Conservation (phyloP, 1,140 invertebrate species). For the Aphis craccivora region DNA sequence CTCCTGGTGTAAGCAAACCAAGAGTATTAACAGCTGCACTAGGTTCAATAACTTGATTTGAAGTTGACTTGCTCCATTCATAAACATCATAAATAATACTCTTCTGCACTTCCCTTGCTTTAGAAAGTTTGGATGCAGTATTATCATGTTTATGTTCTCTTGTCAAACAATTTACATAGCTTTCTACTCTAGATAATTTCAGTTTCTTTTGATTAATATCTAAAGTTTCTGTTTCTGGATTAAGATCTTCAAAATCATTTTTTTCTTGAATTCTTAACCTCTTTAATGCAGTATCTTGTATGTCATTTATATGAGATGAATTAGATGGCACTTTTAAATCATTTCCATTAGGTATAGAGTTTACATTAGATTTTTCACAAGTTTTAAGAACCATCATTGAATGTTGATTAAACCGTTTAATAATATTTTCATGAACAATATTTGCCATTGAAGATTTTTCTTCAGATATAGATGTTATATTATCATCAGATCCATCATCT, state of each 20-base stretch:
- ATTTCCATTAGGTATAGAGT: constrained; percentile 63
- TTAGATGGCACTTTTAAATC: constrained; percentile 59
- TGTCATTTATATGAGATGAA: constrained; percentile 61
- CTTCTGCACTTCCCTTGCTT: constrained; percentile 58
- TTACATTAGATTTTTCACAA: constrained; percentile 65
- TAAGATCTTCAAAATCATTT: constrained; percentile 59
- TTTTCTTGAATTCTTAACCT: constrained; percentile 62
- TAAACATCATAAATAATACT: constrained; percentile 58
- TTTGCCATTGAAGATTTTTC: constrained; percentile 72
- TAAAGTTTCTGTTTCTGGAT: constrained; percentile 12
- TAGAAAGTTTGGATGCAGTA: constrained; percentile 50
- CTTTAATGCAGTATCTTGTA: constrained; percentile 63
- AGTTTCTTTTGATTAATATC: constrained; percentile 57
- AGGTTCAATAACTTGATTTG: constrained; percentile 66
- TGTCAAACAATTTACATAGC: constrained; percentile 59
- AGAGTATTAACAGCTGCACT: constrained; percentile 81
- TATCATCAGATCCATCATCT: constrained; percentile 77
- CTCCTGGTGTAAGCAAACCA: constrained; percentile 91
- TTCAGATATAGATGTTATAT: constrained; percentile 69
- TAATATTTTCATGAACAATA: constrained; percentile 67
- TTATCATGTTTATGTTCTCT: constrained; percentile 46
- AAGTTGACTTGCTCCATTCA: constrained; percentile 57
- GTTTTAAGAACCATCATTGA: constrained; percentile 95
- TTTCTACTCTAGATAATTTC: constrained; percentile 59
- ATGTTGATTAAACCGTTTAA: constrained; percentile 87